Conservation (phyloP, 2,113 vertebrate species). For the Hippocampus mohnikei region DNA sequence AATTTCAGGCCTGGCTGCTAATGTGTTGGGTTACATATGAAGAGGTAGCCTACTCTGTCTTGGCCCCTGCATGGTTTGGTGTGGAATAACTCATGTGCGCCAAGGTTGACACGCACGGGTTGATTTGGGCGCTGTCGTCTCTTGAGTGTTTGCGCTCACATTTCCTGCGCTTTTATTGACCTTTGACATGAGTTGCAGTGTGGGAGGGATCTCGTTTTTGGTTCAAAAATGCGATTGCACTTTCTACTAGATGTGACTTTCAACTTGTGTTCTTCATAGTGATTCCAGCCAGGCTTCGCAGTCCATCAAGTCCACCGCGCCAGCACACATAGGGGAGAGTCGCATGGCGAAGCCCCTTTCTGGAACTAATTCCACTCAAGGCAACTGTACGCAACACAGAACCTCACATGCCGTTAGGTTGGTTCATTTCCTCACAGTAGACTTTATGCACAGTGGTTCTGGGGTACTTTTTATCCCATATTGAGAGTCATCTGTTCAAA, state of each 20-base stretch:
- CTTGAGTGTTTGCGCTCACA: background rate
- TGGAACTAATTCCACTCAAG: slow-evolving; percentile 20
- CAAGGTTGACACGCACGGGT: slow-evolving; percentile 6
- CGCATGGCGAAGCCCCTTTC: slow-evolving; percentile 46
- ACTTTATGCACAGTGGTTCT: too few species aligned
- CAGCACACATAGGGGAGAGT: slow-evolving; percentile 72
- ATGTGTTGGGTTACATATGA: slow-evolving; percentile 38
- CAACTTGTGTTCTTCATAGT: slow-evolving; percentile 54
- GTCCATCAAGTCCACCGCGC: slow-evolving; percentile 72
- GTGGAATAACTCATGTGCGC: slow-evolving; percentile 19
- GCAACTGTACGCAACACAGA: background rate
- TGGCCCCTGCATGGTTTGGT: slow-evolving; percentile 42
- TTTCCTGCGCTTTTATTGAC: background rate
- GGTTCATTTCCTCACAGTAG: background rate
- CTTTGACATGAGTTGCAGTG: background rate
- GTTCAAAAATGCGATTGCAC: background rate
- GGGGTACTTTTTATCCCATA: too few species aligned
- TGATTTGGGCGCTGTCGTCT: background rate
- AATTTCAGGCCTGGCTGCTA: slow-evolving; percentile 45
- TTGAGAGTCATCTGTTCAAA: too few species aligned
- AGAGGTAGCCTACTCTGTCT: slow-evolving; percentile 35
- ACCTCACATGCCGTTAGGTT: slow-evolving; percentile 58
- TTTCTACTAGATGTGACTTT: background rate
- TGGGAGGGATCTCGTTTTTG: too few species aligned
- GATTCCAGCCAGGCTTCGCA: slow-evolving; percentile 76